Base-by-base conservation (phyloP, 1,140 invertebrate species). In the Bombus haemorrhoidalis region DNA sequence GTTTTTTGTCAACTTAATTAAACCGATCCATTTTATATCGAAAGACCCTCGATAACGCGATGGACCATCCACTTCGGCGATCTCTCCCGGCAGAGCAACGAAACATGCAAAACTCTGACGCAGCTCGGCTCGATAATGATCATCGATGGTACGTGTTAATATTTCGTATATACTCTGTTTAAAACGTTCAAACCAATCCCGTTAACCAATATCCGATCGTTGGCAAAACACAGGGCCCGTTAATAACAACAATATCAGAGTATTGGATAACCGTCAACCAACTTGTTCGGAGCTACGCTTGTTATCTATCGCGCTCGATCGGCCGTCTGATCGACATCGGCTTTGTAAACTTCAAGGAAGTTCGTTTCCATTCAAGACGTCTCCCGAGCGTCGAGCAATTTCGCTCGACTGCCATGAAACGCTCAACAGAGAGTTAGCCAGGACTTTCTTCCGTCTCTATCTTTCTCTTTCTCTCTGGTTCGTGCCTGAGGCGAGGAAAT, bases 271-370 rank as follows among this genome's bases (percentile, higher is more conserved):
- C 47, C 76, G 83, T 85, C 83, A 72, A 43, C 15, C 53, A 43
- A 85, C 68, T 64, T 72, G 76, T 72, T 47, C 62, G 12, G 13
- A n/a, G 28, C 6, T 22, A 62, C 28, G 57, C 75, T 78, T 73
- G 66, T 69, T 77, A 87, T 86, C 80, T 88, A 72, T 74, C 71
- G 41, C 74, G 69, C 74, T 57, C 81, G 81, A 81, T 18, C 64
- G 72, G 22, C 62, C 47, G 81, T 32, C 37, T 59, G 81, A 83
- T 78, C 68, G 53, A 71, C 73, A 85, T 77, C 68, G 62, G 83
- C 83, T 85, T 80, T 79, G 83, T 62, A 57, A 85, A 89, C 80
- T 80, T 85, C 53, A 34, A 75, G 85, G 78, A 89, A 90, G 74
- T 91, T 89, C 71, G 79, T 83, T 82, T 64, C 83, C 74, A 78